A percentile compares a stretch with the other conserved stretches of the same genome.
phyloP scores from a whole-genome alignment of 2,888 invertebrate genomes.

The Drosophila stalkeri region DNA sequence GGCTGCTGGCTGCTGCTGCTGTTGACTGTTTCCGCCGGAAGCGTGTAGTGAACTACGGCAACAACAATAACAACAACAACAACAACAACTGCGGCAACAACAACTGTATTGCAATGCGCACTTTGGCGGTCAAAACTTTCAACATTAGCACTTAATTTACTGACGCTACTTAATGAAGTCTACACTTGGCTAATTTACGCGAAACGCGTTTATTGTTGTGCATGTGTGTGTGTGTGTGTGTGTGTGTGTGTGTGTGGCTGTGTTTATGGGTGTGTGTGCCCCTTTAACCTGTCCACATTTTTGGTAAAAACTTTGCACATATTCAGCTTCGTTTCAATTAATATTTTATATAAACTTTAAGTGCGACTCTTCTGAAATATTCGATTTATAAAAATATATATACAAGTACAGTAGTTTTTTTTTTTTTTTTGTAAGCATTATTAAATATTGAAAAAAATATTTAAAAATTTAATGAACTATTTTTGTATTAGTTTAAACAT shows the following conservation, averaged over 20 bases:
- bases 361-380: too few species aligned
- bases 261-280: background rate
- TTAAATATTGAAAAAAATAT: too few species aligned
- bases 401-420: too few species aligned
- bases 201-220: slow-evolving; percentile 50
- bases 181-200: slow-evolving; percentile 80
- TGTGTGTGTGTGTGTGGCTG: background rate
- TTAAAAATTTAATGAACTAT: too few species aligned
- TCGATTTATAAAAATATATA: too few species aligned
- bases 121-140: slow-evolving; percentile 76
- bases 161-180: slow-evolving; percentile 81
- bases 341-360: background rate
- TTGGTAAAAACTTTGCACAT: slow-evolving; percentile 44
- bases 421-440: too few species aligned
- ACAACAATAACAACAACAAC: slow-evolving; percentile 28
- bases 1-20: slow-evolving; percentile 39
- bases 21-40: slow-evolving; percentile 70
- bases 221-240: background rate
- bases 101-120: slow-evolving; percentile 58
- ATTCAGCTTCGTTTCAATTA: slow-evolving; percentile 40
- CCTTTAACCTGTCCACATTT: slow-evolving; percentile 27
- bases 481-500: too few species aligned
- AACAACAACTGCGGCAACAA: slow-evolving; percentile 20
- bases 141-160: slow-evolving; percentile 81
- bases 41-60: slow-evolving; percentile 55